Evolutionary conservation across 1,140 invertebrate genomes (phyloP), one percentile per base, ranked within the genome.

Genomic region (Lucilia sericata): DNA sequence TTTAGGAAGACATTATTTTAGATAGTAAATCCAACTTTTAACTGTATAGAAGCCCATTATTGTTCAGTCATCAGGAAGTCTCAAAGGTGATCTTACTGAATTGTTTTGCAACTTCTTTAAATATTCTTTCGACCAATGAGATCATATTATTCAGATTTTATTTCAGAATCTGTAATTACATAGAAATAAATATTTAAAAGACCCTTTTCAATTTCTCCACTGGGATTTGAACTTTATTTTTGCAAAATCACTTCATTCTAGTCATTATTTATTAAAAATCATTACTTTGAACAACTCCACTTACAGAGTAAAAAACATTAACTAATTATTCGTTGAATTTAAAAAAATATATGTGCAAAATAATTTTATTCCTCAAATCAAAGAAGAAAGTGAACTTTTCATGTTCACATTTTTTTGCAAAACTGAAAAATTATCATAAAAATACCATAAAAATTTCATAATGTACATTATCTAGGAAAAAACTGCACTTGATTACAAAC

Each of bases 331-430:
- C 21, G 21, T 70, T 21, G 25, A 70, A 70, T 70, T 70, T 8
- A 70, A 70, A 7, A 70, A 21, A 70, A 21, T 70, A 70, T 21
- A 70, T 70, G 65, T 70, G 65, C 65, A 70, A 70, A 70, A 70
- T 70, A 70, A 70, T 70, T 12, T 70, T 21, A 70, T 25, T 70
- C 8, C n/a, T 70, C 8, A 70, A 70, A 70, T 21, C 65, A 70
- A 60, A 19, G 51, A 21, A 1, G 17, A 55, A 55, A 55, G 65
- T 42, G n/a, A 70, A 25, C 25, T 70, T 21, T 70, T 25, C 65
- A 7, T 21, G 13, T 60, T 60, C 14, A 60, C 14, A 30, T 30
- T 60, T 70, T n/a, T 70, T 70, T 21, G 65, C 65, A 70, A 21
- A 70, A 21, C 3, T 21, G 9, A 2, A 12, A 70, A 70, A 70